Conservation (phyloP, 2,888 invertebrate species). For the Andrena chrysosceles region DNA sequence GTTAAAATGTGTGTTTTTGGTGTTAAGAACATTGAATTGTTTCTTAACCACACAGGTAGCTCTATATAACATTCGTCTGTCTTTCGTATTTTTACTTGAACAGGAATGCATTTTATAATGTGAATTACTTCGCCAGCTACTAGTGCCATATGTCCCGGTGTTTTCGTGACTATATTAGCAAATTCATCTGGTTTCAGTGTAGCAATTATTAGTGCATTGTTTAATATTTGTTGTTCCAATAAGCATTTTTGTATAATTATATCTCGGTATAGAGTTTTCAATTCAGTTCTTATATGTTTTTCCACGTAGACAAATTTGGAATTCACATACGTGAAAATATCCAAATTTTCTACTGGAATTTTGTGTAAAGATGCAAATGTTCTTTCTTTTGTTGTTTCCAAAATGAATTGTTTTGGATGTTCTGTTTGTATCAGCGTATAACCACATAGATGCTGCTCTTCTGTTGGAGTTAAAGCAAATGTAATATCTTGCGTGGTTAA, state of each 20-base stretch:
- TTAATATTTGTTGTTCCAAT: too few relatives aligned
- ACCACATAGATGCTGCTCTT: too few relatives aligned
- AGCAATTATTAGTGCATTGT: too few relatives aligned
- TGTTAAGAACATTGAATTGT: neutral
- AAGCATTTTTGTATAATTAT: too few relatives aligned
- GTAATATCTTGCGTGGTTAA: too few relatives aligned
- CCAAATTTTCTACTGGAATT: neutral
- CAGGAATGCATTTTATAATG: conserved; percentile 18
- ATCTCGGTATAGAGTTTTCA: too few relatives aligned
- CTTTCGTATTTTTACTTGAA: neutral
- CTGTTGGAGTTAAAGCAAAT: too few relatives aligned
- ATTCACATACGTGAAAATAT: too few relatives aligned
- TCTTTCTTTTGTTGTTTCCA: neutral
- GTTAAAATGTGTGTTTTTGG: neutral
- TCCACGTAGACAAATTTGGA: too few relatives aligned
- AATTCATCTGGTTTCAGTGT: too few relatives aligned
- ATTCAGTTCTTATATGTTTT: too few relatives aligned
- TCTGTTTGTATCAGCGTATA: neutral
- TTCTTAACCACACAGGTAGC: neutral
- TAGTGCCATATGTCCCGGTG: conserved; percentile 14
- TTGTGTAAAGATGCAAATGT: neutral
- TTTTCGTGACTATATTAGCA: too few relatives aligned
- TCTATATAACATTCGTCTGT: conserved; percentile 5
- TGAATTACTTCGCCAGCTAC: conserved; percentile 12
- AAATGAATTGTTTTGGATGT: neutral